Evolutionary conservation across 1,140 invertebrate genomes (phyloP).

Genomic region (Hetaerina americana): DNA sequence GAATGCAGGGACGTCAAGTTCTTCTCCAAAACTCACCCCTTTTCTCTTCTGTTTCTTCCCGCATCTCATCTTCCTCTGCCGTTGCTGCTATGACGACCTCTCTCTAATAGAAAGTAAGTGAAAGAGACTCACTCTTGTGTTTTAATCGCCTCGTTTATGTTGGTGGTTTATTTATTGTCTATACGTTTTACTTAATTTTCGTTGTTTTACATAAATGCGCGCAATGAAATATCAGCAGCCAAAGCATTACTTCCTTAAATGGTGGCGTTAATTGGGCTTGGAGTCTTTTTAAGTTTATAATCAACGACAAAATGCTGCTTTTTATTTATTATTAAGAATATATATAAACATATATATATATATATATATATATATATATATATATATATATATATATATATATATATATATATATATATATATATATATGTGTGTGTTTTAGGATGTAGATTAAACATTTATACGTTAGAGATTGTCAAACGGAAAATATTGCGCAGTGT

Average conservation of each 20-base stretch:
- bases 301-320: no score
- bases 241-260: no score
- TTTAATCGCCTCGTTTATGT: not conserved
- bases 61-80: not conserved
- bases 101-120: not conserved
- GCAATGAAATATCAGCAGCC: no score
- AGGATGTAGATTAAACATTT: not conserved
- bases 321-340: no score
- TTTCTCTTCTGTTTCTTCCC: not conserved
- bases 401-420: no score
- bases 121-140: not conserved
- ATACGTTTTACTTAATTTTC: no score
- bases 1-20: not conserved
- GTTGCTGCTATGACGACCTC: not conserved
- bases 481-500: not conserved
- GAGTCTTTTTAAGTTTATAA: no score
- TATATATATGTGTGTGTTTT: not conserved
- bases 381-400: no score
- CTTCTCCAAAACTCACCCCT: not conserved
- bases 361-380: no score
- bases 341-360: no score
- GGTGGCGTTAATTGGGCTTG: no score
- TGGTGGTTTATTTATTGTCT: not conserved
- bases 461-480: not conserved
- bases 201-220: no score